Conservation (phyloP, 2,797 vertebrate species). For the Artibeus jamaicensis region DNA sequence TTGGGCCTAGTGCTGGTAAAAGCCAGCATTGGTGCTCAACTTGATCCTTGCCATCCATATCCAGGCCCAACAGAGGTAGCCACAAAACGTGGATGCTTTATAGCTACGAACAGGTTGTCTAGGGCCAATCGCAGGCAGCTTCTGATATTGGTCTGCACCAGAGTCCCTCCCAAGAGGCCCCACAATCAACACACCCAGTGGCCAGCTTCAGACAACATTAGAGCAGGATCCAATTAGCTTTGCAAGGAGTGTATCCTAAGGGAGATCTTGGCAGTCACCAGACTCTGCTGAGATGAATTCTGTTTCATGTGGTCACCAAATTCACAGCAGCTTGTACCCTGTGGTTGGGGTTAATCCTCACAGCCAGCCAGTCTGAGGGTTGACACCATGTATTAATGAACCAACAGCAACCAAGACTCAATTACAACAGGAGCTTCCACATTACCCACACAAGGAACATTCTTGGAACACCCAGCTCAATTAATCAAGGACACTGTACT, state of each 20-base stretch:
- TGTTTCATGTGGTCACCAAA: background rate
- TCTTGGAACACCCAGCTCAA: background rate
- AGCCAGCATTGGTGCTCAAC: background rate
- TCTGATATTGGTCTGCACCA: background rate
- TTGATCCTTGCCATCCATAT: background rate
- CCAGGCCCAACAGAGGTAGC: background rate
- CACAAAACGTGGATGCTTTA: background rate
- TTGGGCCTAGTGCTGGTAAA: background rate
- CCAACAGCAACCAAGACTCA: background rate
- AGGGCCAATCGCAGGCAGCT: background rate
- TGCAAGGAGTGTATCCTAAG: background rate
- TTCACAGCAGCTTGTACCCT: background rate
- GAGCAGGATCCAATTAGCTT: background rate
- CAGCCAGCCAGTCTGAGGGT: background rate
- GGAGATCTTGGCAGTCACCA: background rate
- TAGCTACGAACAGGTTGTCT: background rate
- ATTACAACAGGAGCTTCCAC: background rate
- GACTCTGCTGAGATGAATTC: background rate
- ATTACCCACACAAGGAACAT: background rate
- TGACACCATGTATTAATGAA: background rate
- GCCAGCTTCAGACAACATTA: background rate
- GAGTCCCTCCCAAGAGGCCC: too few species aligned
- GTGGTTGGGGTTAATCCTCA: background rate
- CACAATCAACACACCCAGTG: background rate
- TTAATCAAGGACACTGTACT: background rate